These are phyloP conservation scores for Eugnorisma glareosa DNA, from an alignment of 2,888 invertebrate genomes.

Conservation along the genomic window DNA sequence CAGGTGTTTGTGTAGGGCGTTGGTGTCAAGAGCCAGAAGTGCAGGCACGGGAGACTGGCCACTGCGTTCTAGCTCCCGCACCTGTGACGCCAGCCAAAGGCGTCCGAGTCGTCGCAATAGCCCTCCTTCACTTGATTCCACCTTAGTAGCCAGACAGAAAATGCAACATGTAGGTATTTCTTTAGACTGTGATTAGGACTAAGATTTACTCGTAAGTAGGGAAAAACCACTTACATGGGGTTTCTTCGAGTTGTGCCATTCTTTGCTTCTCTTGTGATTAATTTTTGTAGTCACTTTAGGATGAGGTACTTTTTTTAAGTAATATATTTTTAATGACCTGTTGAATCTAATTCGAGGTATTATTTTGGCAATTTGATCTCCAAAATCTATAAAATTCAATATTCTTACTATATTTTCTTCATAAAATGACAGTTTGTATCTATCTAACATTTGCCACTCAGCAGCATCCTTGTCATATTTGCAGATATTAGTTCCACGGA, in stretches of 20 bases:
- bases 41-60: slow-evolving; percentile 93
- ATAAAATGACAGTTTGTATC: slow-evolving; percentile 88
- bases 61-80: slow-evolving; percentile 95
- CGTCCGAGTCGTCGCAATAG: slow-evolving; percentile 96
- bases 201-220: not conserved
- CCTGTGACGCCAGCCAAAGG: slow-evolving; percentile 96
- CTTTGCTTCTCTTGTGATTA: slow-evolving; percentile 83
- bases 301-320: slow-evolving; percentile 80
- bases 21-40: slow-evolving; percentile 96
- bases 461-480: slow-evolving; percentile 92
- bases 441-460: slow-evolving; percentile 92
- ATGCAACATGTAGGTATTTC: not conserved
- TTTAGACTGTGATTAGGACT: not conserved
- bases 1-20: slow-evolving; percentile 94
- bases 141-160: slow-evolving; percentile 59
- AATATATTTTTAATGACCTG: slow-evolving; percentile 86
- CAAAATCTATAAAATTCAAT: slow-evolving; percentile 95
- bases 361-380: slow-evolving; percentile 92
- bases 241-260: slow-evolving; percentile 87
- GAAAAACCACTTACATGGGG: slow-evolving; percentile 77
- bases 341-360: slow-evolving; percentile 93
- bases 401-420: slow-evolving; percentile 95
- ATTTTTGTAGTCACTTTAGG: slow-evolving; percentile 83
- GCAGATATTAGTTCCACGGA: slow-evolving; percentile 93
- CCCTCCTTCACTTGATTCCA: slow-evolving; percentile 85